Conservation (phyloP, 2,797 vertebrate genomes). For the Anguilla pacifica region DNA sequence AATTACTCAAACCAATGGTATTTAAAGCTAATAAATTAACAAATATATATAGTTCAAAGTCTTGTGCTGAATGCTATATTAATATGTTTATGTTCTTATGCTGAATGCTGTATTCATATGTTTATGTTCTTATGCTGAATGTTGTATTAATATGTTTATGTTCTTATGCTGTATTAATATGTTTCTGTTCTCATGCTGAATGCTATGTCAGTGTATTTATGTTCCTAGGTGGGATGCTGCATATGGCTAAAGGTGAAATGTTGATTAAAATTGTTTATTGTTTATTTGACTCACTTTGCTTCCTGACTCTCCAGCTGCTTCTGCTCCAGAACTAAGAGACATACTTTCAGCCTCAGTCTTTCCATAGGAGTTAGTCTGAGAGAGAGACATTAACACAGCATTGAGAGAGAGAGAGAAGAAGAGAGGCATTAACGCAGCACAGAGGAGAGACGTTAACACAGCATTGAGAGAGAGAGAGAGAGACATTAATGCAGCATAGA, state of each 20-base stretch:
- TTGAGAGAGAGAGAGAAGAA: background rate
- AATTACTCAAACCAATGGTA: too few relatives aligned
- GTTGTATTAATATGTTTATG: too few relatives aligned
- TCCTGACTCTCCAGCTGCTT: conserved; percentile 69
- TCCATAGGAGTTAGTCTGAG: conserved; percentile 50
- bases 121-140: background rate
- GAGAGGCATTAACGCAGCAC: background rate
- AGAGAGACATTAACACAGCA: conserved; percentile 4
- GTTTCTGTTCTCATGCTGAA: background rate
- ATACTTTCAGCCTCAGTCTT: conserved; percentile 71
- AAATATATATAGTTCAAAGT: too few relatives aligned
- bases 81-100: background rate
- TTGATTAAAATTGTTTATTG: background rate
- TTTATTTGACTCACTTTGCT: conserved; percentile 67
- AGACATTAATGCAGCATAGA: background rate
- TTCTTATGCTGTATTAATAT: background rate
- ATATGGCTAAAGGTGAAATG: background rate
- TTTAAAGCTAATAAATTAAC: too few relatives aligned
- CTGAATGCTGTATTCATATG: background rate
- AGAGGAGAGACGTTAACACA: background rate
- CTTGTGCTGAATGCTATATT: background rate
- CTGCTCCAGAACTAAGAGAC: conserved; percentile 55
- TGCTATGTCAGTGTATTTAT: background rate
- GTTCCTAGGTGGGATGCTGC: background rate
- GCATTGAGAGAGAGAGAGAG: background rate